A percentile compares a stretch with the other conserved stretches of the same genome.
Evolutionary conservation across 2,888 invertebrate genomes (phyloP).

Genomic region (Myopa testacea): DNA sequence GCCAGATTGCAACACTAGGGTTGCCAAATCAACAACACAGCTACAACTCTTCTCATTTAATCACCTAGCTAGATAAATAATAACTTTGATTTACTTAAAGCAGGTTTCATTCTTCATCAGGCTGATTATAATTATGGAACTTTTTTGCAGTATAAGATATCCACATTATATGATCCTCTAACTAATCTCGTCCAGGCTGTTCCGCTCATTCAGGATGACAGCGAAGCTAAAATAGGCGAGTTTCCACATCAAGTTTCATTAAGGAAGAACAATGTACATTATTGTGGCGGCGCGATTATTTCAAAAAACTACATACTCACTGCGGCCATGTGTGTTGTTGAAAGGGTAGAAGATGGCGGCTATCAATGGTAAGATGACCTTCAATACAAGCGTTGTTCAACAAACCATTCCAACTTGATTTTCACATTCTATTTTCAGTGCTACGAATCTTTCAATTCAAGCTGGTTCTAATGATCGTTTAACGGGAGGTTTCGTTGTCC

Average conservation of each 20-base stretch:
- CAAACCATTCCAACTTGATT: background rate
- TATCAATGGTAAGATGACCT: background rate
- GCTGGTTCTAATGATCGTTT: conserved; percentile 53
- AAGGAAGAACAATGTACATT: background rate
- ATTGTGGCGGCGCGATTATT: conserved; percentile 7
- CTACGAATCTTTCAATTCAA: conserved; percentile 40
- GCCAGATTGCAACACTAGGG: no score
- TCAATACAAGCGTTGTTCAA: background rate
- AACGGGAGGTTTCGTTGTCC: conserved; percentile 55
- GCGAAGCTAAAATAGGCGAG: background rate
- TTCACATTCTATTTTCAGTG: conserved; percentile 23
- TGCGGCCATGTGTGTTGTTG: background rate
- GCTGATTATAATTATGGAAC: conserved; percentile 1
- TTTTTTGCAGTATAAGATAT: no score
- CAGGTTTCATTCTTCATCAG: no score
- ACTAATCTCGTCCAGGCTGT: background rate
- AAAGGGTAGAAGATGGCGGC: background rate
- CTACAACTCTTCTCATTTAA: no score
- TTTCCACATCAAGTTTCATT: background rate
- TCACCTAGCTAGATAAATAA: no score
- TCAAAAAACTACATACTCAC: background rate
- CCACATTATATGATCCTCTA: no score
- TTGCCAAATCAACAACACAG: no score
- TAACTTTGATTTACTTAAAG: no score
- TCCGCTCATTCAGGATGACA: background rate